Base-by-base conservation (phyloP, 2,797 vertebrate genomes). In the Gymnocypris eckloni region DNA sequence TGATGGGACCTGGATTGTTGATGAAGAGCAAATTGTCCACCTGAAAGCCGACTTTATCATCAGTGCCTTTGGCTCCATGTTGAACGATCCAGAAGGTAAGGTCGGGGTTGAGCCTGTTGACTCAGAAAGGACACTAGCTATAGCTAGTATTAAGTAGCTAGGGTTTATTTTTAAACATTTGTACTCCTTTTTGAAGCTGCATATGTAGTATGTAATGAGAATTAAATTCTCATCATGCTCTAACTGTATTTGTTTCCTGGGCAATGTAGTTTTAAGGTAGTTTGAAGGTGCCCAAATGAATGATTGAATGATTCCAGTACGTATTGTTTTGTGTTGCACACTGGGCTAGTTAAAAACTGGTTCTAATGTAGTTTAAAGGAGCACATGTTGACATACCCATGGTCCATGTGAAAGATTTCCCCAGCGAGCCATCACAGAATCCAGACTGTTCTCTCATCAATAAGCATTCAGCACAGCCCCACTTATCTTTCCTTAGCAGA, bases 41-140 rank as follows among this genome's bases (percentile, higher is more conserved):
- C 92, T 99, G 89, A 98, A 96, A 92, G 95, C 97, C 0, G 94
- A 98, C 56, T 96, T 97, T 89, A 95, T 99, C 91, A 97, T 99
- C 94, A 98, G 97, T 45, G 97, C 97, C 79, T 99, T 99, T 85
- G 97, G 98, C 18, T 98, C 97, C 2, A 79, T 96, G 88, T 92
- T 99, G 72, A 94, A 85, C 4, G 95, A 98, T 70, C 84, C 83
- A 9, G 88, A 93, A 96, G 97, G 98, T 98, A 94, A 91, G 43
- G 39, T 72, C 66, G 54, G 15, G 12, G 13, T 3, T 45, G 9
- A 67, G 28, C 7, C 28, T 81, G 25, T 6, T 20, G 28, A 59
- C 25, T 41, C 8, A 64, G 41, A 39, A 61, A 83, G 5, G 13
- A 20, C 9, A 28, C 18, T 22, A 56, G 37, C 50, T 79, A 6